Conservation (phyloP, 1,140 invertebrate genomes). For the Bombus turneri region DNA sequence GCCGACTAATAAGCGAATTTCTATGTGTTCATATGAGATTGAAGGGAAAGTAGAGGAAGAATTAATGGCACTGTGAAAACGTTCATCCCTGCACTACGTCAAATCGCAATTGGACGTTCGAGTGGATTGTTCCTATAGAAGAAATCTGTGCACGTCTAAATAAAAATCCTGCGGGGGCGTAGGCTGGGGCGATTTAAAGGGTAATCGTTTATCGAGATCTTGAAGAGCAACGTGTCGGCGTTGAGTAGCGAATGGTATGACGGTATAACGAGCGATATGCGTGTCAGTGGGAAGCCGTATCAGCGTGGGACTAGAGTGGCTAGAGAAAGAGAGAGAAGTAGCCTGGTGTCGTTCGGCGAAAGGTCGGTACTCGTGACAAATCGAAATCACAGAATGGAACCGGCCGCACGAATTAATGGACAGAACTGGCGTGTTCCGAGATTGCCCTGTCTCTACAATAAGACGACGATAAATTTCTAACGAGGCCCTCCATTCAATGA, state of each 20-base stretch:
- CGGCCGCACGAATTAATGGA: background rate
- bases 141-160: background rate
- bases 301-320: background rate
- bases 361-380: constrained; percentile 3
- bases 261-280: constrained; percentile 11
- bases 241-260: background rate
- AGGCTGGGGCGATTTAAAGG: background rate
- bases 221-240: background rate
- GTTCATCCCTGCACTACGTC: background rate
- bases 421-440: background rate
- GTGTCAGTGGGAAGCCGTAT: background rate
- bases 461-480: background rate
- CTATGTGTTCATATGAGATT: too few species aligned
- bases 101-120: too few species aligned
- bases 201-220: background rate
- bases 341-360: background rate
- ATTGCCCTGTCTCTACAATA: background rate
- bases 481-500: background rate
- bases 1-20: too few species aligned
- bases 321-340: background rate
- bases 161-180: background rate
- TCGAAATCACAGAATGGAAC: background rate
- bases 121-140: constrained; percentile 1
- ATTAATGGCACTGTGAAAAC: background rate
- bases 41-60: too few species aligned